Evolutionary conservation across 2,113 vertebrate species (phyloP).

Genomic region (Nothoprocta pentlandii): DNA sequence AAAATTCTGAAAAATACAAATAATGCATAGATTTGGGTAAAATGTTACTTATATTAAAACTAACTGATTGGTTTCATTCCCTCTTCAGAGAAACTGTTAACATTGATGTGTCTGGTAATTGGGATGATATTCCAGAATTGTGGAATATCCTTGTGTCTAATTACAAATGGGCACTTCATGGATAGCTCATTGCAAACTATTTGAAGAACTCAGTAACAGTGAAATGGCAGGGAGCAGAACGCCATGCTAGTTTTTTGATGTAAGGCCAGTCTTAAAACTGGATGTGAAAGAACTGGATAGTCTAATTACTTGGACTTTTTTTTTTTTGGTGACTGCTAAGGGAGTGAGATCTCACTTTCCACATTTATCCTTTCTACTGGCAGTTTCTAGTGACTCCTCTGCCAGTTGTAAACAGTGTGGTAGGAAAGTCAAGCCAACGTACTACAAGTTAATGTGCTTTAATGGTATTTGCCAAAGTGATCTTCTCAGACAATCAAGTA

Average conservation of each 20-base stretch:
- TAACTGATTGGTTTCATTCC: background rate
- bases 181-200: conserved; percentile 42
- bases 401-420: conserved; percentile 77
- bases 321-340: conserved; percentile 58
- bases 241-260: conserved; percentile 55
- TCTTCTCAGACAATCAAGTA: conserved; percentile 41
- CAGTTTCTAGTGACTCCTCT: conserved; percentile 61
- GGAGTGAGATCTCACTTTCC: conserved; percentile 74
- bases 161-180: conserved; percentile 55
- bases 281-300: conserved; percentile 53
- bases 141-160: conserved; percentile 34
- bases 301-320: conserved; percentile 53
- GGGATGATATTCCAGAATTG: background rate
- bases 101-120: background rate
- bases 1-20: background rate
- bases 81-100: background rate
- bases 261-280: conserved; percentile 62
- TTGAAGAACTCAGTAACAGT: conserved; percentile 45
- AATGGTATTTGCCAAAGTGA: conserved; percentile 72
- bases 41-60: conserved; percentile 13
- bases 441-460: conserved; percentile 70
- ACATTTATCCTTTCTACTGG: conserved; percentile 68
- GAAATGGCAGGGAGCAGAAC: conserved; percentile 52
- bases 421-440: conserved; percentile 75
- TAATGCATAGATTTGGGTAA: background rate